Base-by-base conservation (phyloP, 2,797 vertebrate genomes). In the Notoglanidium macrostoma region DNA sequence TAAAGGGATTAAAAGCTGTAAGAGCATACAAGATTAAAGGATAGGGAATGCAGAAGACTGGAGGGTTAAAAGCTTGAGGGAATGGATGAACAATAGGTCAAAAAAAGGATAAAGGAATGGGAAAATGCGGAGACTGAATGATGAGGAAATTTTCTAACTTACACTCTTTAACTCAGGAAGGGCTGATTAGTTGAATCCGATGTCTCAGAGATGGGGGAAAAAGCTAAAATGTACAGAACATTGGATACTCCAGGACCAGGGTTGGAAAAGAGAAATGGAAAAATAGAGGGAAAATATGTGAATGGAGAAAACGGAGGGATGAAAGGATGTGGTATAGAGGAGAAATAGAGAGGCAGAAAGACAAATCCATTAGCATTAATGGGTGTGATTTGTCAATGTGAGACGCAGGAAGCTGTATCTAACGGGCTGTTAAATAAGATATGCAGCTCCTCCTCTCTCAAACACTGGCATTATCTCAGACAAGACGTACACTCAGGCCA, bases 371-470 rank as follows among this genome's bases (percentile, higher is more conserved):
- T 85, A 85, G 87, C 32, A 32, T 19, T 88, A 88, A 88, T 88
- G 76, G 83, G 68, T 80, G 88, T 89, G 81, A 87, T 87, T 84
- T 89, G 76, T 89, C 85, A 84, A 76, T 84, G 59, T 40, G 65
- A 44, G 81, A 80, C 80, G 65, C 67, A 55, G 83, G 26, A 32
- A 0, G 90, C 89, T 87, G 85, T 88, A 91, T 89, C 90, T 90
- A 91, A 90, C 90, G 91, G 91, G 89, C 92, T 92, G 89, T 92
- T 92, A 91, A 93, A 92, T 91, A 91, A 92, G 92, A 92, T 91
- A 87, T 92, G 83, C 89, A 85, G 88, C 88, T 87, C 89, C 79
- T 88, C 89, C 80, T 85, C 89, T 86, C 80, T 76, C 72, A 84
- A 87, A 83, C 70, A 67, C 46, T 87, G 57, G 29, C 59, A 54